Base-by-base conservation (phyloP, 2,113 vertebrate genomes). In the Ornithorhynchus anatinus region DNA sequence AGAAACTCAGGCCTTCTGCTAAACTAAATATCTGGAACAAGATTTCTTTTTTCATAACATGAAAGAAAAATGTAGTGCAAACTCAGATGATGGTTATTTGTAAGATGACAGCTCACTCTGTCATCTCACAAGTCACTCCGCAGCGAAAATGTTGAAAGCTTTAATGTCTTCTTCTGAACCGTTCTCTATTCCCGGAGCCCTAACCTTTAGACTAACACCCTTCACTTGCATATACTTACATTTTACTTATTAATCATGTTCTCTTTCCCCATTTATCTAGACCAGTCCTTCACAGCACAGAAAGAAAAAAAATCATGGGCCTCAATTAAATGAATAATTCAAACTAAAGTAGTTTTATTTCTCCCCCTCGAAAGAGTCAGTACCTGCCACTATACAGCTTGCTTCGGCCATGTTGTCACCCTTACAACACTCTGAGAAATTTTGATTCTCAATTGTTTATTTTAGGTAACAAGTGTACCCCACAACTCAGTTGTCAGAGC, bases 381-480 rank as follows among this genome's bases (percentile, higher is more conserved):
- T n/a, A n/a, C n/a, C n/a, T n/a, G n/a, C n/a, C n/a, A n/a, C n/a
- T n/a, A n/a, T n/a, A n/a, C n/a, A n/a, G n/a, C n/a, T n/a, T n/a
- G n/a, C n/a, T n/a, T n/a, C n/a, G n/a, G n/a, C n/a, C n/a, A n/a
- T n/a, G n/a, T n/a, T n/a, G n/a, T n/a, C n/a, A n/a, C n/a, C 52
- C 66, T 48, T 35, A 31, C 6, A 10, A 42, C 14, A 67, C 80
- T 87, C 35, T 60, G 52, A 61, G 33, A n/a, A 4, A 54, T 38
- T 57, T 60, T 42, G 38, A 37, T 40, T 3, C 10, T 12, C 6
- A 20, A 72, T 62, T 59, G 75, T 75, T 78, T 81, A 73, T 75
- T 86, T 72, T 36, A 71, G 35, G 86, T 85, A 80, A 84, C 68
- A 84, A 32, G 19, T 40, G 25, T 3, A 51, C 59, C 62, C 75